A percentile compares a stretch with the other conserved stretches of the same genome.
phyloP scores from a whole-genome alignment of 2,113 vertebrate genomes.

The Callithrix jacchus region DNA sequence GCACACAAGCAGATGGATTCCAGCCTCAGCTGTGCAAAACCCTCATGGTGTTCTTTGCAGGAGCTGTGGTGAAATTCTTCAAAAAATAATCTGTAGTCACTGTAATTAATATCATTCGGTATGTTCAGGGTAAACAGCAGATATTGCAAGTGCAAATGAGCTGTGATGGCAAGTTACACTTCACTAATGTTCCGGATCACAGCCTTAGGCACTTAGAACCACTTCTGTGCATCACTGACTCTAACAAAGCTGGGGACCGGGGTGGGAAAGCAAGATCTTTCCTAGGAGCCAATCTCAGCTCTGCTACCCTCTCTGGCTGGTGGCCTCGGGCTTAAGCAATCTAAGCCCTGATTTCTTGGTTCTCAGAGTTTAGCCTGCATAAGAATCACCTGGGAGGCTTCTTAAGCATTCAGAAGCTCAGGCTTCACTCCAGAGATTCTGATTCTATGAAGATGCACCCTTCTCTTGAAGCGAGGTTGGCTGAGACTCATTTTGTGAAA shows the following conservation, averaged over 20 bases:
- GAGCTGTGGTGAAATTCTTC: background rate
- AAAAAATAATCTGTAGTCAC: background rate
- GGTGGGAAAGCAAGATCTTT: background rate
- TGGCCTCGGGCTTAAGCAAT: background rate
- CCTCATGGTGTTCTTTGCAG: background rate
- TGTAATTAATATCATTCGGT: background rate
- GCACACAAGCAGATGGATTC: background rate
- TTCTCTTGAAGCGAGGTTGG: constrained; percentile 2
- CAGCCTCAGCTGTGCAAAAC: background rate
- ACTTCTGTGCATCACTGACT: background rate
- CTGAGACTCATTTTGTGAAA: constrained; percentile 18
- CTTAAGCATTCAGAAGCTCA: background rate
- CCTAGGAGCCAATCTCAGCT: background rate
- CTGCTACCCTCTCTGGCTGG: background rate
- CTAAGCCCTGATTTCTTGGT: background rate
- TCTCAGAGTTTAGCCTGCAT: background rate
- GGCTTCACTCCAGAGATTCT: background rate
- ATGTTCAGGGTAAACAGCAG: background rate
- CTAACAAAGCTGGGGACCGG: background rate
- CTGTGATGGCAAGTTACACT: background rate
- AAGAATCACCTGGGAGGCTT: background rate
- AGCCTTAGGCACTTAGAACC: background rate
- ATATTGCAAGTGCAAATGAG: constrained; percentile 6
- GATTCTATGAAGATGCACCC: background rate
- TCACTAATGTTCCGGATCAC: background rate